Percentiles rank a stretch among this genome's conserved stretches.
Conservation (phyloP, 2,888 invertebrate species). For the Oscheius sp. region DNA sequence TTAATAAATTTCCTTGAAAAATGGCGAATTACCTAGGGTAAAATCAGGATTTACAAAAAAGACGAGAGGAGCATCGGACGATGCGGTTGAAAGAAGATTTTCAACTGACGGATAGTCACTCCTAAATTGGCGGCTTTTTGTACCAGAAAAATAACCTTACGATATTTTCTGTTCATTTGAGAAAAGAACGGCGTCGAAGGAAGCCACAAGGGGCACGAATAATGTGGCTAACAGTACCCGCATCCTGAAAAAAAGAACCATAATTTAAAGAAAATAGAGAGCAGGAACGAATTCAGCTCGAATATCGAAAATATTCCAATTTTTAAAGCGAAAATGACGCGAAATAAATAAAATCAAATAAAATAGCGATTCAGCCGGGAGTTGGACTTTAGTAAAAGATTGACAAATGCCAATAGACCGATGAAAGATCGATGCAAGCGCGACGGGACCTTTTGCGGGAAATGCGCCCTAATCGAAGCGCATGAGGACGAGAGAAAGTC, state of each 20-base stretch:
- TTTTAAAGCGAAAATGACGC: not conserved
- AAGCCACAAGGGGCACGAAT: conserved; percentile 40
- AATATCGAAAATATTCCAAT: not conserved
- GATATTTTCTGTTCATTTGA: conserved; percentile 48
- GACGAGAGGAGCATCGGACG: conserved; percentile 52
- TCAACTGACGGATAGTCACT: conserved; percentile 35
- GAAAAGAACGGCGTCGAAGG: conserved; percentile 61
- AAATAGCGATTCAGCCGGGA: not conserved
- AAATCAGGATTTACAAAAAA: conserved; percentile 60
- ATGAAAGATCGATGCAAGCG: conserved; percentile 40
- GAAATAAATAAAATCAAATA: not conserved
- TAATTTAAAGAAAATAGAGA: not conserved
- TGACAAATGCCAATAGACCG: conserved; percentile 30
- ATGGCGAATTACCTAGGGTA: conserved; percentile 46
- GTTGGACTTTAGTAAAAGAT: conserved; percentile 25
- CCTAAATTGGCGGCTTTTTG: conserved; percentile 4
- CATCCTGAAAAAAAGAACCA: conserved; percentile 38
- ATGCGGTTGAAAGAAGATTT: conserved; percentile 45
- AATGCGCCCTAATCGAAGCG: not conserved
- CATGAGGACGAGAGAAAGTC: too few species aligned
- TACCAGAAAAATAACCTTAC: conserved; percentile 38
- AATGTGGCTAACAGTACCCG: conserved; percentile 54
- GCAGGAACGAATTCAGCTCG: not conserved
- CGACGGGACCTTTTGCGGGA: conserved; percentile 27
- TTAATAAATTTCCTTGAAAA: not conserved